Evolutionary conservation across 2,113 vertebrate species (phyloP).

Genomic region (Gnathonemus longibarbis): DNA sequence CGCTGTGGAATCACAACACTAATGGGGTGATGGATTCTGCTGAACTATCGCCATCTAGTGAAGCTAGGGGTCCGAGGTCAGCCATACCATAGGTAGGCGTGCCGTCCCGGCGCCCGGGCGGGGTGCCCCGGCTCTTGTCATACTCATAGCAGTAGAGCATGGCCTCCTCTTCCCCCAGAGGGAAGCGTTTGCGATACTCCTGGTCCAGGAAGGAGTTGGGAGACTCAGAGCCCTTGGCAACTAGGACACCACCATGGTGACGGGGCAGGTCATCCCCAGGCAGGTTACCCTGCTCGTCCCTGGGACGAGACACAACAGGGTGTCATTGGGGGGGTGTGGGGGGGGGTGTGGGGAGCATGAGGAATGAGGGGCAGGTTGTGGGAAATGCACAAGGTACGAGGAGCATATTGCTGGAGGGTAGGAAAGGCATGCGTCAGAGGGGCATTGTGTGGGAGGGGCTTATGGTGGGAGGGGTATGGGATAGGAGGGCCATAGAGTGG

Average conservation of each 20-base stretch:
- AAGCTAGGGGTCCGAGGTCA: neutral
- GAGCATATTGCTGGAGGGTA: neutral
- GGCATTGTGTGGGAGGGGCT: neutral
- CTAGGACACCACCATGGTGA: constrained; percentile 70
- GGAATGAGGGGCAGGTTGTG: neutral
- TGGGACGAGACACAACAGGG: constrained; percentile 43
- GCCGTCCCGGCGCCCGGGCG: constrained; percentile 75
- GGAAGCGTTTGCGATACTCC: constrained; percentile 80
- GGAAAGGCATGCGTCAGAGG: neutral
- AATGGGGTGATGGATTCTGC: neutral
- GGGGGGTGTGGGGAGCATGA: neutral
- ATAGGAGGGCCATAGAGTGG: neutral
- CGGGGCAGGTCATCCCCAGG: constrained; percentile 77
- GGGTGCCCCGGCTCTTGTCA: constrained; percentile 71
- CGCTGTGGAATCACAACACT: neutral
- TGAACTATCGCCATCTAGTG: neutral
- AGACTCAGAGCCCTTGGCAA: constrained; percentile 88
- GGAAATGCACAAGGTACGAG: neutral
- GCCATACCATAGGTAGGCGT: constrained; percentile 85
- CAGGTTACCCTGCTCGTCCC: constrained; percentile 84
- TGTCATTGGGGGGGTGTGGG: constrained; percentile 9
- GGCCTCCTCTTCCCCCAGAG: constrained; percentile 86
- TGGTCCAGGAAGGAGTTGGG: constrained; percentile 98
- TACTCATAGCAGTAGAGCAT: constrained; percentile 88
- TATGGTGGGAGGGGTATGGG: neutral